phyloP scores from a whole-genome alignment of 1,140 invertebrate species.

The Conus ventricosus region DNA sequence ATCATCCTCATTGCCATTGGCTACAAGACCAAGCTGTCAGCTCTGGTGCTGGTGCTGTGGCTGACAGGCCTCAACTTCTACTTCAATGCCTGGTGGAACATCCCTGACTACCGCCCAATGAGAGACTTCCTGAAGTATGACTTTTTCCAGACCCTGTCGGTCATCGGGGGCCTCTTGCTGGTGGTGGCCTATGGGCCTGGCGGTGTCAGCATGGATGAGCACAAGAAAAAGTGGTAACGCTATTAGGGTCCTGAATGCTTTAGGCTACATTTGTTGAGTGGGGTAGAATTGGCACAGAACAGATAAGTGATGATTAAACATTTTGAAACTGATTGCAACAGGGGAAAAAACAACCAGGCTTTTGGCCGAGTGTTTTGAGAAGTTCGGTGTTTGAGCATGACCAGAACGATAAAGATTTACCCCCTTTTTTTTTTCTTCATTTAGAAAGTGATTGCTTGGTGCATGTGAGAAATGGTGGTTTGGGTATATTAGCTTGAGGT shows the following conservation, averaged over 20 bases:
- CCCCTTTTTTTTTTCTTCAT: neutral
- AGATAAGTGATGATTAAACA: neutral
- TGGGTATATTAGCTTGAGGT: neutral
- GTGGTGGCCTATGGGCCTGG: constrained; percentile 98
- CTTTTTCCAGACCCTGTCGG: constrained; percentile 99
- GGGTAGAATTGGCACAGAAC: too few species aligned
- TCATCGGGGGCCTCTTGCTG: constrained; percentile 98
- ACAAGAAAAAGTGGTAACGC: constrained; percentile 97
- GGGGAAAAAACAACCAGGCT: too few species aligned
- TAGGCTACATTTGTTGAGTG: neutral
- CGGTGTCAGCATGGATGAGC: constrained; percentile 97
- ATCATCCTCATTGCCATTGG: constrained; percentile 97
- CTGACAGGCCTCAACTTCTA: constrained; percentile 95
- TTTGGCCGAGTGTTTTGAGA: too few species aligned
- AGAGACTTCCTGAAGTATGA: constrained; percentile 99
- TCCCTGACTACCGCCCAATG: constrained; percentile 94
- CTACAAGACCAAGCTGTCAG: constrained; percentile 98
- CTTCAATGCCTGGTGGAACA: constrained; percentile 98
- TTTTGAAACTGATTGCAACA: neutral
- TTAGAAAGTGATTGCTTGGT: neutral
- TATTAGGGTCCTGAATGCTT: neutral
- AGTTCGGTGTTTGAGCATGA: too few species aligned
- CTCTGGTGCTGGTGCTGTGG: constrained; percentile 93
- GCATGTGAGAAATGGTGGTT: neutral
- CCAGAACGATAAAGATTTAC: too few species aligned